These are phyloP conservation scores for Psilopsiagon aurifrons DNA, from an alignment of 2,113 vertebrate genomes.

Conservation along the genomic window DNA sequence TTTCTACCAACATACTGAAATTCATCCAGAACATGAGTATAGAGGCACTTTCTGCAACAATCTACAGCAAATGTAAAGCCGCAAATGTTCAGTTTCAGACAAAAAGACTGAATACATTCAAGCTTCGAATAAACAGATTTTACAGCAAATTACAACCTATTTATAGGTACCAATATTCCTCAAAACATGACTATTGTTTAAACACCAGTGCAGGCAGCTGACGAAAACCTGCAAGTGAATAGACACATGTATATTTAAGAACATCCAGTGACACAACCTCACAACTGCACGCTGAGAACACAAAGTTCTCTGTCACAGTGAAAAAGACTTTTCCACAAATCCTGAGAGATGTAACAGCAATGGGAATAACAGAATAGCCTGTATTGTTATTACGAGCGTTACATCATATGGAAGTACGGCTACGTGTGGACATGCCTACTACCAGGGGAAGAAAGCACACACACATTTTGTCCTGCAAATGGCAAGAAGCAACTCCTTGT, in stretches of 20 bases:
- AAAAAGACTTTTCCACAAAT: conserved; percentile 3
- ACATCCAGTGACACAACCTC: not conserved
- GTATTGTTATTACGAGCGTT: not conserved
- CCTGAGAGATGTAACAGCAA: not conserved
- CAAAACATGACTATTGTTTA: not conserved
- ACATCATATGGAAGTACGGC: not conserved
- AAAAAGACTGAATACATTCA: not conserved
- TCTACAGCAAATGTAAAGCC: not conserved
- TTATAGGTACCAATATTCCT: not conserved
- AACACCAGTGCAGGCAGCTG: not conserved
- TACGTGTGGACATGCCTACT: not conserved
- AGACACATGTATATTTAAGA: not conserved
- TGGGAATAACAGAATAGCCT: not conserved
- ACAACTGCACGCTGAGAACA: not conserved
- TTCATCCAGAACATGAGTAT: not conserved
- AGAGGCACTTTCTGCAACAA: not conserved
- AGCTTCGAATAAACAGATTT: not conserved
- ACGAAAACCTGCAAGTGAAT: not conserved
- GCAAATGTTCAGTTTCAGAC: not conserved
- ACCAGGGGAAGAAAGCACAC: rapidly evolving
- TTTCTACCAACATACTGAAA: not conserved
- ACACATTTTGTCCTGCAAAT: not conserved
- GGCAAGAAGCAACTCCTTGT: not conserved
- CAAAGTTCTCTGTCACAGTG: not conserved
- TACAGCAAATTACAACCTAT: not conserved